A percentile compares a stretch with the other conserved stretches of the same genome.
These are phyloP conservation scores for Caenorhabditis wallacei DNA, from an alignment of 2,888 invertebrate genomes.

Conservation along the genomic window DNA sequence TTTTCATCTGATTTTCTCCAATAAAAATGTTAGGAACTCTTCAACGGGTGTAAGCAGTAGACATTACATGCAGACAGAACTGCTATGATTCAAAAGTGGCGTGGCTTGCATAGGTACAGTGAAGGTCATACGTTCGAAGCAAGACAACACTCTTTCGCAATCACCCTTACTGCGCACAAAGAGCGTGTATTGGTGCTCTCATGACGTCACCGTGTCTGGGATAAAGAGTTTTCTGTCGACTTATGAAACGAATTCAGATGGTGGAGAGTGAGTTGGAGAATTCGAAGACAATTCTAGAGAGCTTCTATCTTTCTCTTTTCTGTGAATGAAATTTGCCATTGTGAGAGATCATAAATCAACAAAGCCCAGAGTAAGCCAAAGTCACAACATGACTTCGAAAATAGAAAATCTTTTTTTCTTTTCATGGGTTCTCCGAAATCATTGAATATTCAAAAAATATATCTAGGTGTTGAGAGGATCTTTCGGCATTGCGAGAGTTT, in stretches of 20 bases:
- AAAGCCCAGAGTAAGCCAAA: neutral
- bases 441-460: neutral
- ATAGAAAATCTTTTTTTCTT: slow-evolving; percentile 22
- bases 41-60: neutral
- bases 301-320: neutral
- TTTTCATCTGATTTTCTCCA: neutral
- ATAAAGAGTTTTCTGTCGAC: slow-evolving; percentile 14
- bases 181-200: slow-evolving; percentile 41
- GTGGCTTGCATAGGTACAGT: slow-evolving; percentile 3
- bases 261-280: slow-evolving; percentile 2
- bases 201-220: slow-evolving; percentile 48
- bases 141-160: slow-evolving; percentile 36
- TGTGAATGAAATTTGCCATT: slow-evolving; percentile 1
- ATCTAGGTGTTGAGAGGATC: too few relatives aligned
- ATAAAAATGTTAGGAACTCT: slow-evolving; percentile 12
- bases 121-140: slow-evolving; percentile 31
- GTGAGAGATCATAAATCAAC: slow-evolving; percentile 33
- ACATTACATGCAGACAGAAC: neutral
- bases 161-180: slow-evolving; percentile 36
- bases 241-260: slow-evolving; percentile 31
- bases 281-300: slow-evolving; percentile 3
- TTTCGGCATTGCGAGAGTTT: too few relatives aligned
- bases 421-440: neutral
- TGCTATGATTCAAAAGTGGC: slow-evolving; percentile 17
- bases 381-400: slow-evolving; percentile 27